Evolutionary conservation across 2,888 invertebrate species (phyloP), one percentile per base, ranked within the genome.

Genomic region (Leucophenga maculata): DNA sequence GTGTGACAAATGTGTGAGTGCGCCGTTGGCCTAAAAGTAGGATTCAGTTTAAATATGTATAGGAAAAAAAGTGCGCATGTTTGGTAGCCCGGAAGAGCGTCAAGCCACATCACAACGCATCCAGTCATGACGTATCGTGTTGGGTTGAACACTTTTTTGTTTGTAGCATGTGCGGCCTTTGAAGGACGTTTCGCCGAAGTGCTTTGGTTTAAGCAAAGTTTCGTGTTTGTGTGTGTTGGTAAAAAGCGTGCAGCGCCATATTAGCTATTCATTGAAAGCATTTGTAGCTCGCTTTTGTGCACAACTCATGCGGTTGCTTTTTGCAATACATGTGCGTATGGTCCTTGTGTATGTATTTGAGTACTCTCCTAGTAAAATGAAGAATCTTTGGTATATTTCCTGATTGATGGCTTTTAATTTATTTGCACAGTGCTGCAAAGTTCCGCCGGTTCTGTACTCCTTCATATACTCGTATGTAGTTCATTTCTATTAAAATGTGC

Each of bases 391-490:
- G 78, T 74, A 81, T 82, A 82, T 82, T 84, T 81, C 81, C 80
- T 80, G 83, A 84, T 81, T 81, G 84, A 81, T 81, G 78, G 84
- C 84, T 81, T 83, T 81, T 81, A 81, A 84, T 84, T 81, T 82
- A 81, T 81, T 84, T 81, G 84, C 79, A 75, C 78, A 77, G 76
- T 73, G 13, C 16, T 18, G 9, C 39, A 39, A 1, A 39, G 39
- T 39, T 6, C 55, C 11, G 18, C 22, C 16, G 26, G 2, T 1
- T 26, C 31, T n/a, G 14, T 22, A 26, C 26, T 2, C 26, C 26
- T 26, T 26, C 26, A 26, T 26, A 26, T 26, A 26, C 26, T 26
- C 4, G 26, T 26, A 26, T 57, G 22, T 54, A 54, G 14, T 20
- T 52, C 52, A 20, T 16, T 22, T 11, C 22, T 26, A 26, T 26